Base-by-base conservation (phyloP, 2,797 vertebrate species). In the Champsocephalus esox region DNA sequence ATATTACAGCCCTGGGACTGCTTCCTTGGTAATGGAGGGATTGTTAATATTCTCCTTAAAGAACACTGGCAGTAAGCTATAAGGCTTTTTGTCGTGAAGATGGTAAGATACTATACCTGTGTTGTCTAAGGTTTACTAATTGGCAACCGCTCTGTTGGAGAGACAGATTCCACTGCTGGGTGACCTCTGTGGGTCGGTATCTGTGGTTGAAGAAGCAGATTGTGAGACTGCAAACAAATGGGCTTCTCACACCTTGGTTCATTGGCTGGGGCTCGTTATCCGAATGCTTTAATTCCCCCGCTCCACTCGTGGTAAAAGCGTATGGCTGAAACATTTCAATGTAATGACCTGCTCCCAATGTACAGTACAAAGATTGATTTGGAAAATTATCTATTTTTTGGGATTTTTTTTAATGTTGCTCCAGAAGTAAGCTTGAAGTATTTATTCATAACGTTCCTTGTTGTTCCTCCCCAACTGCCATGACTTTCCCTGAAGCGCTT, bases 401-500 rank as follows among this genome's bases (percentile, higher is more conserved):
- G 17, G 48, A 48, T 1, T 12, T 14, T 28, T 50, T 2, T 12
- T 9, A 45, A 28, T 16, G 7, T 21, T 48, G 21, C 16, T 34
- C 34, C 5, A 63, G 32, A 11, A 28, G 34, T 34, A 64, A 55
- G 58, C 45, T 57, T 55, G 60, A 75, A 81, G 51, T 49, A 48
- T 71, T 66, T 50, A 44, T 75, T 66, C 56, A 49, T 38, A 55
- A 51, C 45, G 32, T 57, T 49, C 48, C 50, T 10, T 32, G 32
- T 28, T 63, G 45, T 48, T 79, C 48, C 21, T 63, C 55, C 80
- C 57, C 74, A 41, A 48, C 62, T 46, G 4, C 41, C 7, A 3
- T 3, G 38, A 24, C 71, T 68, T 50, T 75, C 61, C 71, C 73
- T 79, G 65, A 85, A 81, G 79, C 61, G 68, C 55, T 75, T 82